These are phyloP conservation scores for Euthynnus affinis DNA, from an alignment of 2,797 vertebrate genomes.

Conservation along the genomic window DNA sequence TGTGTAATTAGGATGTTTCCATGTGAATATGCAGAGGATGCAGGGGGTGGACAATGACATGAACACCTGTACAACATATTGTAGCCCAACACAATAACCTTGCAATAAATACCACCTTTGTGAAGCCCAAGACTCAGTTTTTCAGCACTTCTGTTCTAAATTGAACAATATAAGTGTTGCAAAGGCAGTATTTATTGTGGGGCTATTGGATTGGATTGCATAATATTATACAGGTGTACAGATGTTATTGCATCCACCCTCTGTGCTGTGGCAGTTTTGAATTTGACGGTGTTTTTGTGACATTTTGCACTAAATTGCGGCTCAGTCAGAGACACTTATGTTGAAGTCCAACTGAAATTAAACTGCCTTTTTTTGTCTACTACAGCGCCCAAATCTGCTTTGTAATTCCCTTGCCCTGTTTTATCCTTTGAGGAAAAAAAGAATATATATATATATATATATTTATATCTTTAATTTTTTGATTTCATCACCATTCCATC, in stretches of 20 bases:
- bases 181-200: slow-evolving; percentile 34
- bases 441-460: no score
- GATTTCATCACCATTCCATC: no score
- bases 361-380: not conserved
- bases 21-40: slow-evolving; percentile 18
- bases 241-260: not conserved
- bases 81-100: slow-evolving; percentile 14
- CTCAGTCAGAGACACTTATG: not conserved
- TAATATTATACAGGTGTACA: slow-evolving; percentile 42
- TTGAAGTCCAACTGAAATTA: not conserved
- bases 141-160: slow-evolving; percentile 32
- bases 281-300: slow-evolving; percentile 6
- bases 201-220: slow-evolving; percentile 18
- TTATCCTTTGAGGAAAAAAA: no score
- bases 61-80: slow-evolving; percentile 39
- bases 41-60: slow-evolving; percentile 18
- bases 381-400: no score
- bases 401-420: no score
- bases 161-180: slow-evolving; percentile 22
- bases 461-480: no score
- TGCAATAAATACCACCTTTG: not conserved
- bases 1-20: slow-evolving; percentile 32
- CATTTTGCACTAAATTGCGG: not conserved
- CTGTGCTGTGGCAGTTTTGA: not conserved
- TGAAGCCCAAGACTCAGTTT: slow-evolving; percentile 32